phyloP scores from a whole-genome alignment of 2,113 vertebrate genomes.

The Panthera uncia region DNA sequence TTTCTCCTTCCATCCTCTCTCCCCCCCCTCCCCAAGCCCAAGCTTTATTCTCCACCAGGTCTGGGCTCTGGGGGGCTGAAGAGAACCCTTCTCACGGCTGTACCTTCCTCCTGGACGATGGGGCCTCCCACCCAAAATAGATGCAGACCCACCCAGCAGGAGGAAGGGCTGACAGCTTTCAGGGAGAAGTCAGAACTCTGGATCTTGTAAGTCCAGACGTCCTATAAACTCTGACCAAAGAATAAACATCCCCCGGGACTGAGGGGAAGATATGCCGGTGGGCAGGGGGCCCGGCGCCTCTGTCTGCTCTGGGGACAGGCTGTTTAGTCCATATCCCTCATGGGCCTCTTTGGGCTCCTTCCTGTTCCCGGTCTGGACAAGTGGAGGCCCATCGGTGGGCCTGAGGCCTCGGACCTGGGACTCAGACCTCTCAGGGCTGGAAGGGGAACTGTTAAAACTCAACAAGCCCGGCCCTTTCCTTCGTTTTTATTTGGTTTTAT shows the following conservation, averaged over 20 bases:
- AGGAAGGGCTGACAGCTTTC: conserved; percentile 69
- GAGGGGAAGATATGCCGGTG: conserved; percentile 60
- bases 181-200: conserved; percentile 78
- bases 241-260: conserved; percentile 79
- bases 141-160: conserved; percentile 66
- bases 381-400: not conserved
- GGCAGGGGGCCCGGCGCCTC: conserved; percentile 26
- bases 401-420: not conserved
- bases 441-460: not conserved
- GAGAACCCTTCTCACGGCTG: not conserved
- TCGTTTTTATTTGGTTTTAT: not conserved
- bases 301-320: not conserved
- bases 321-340: conserved; percentile 66
- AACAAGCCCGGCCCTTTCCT: not conserved
- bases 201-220: conserved; percentile 81
- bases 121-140: conserved; percentile 59
- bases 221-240: conserved; percentile 77
- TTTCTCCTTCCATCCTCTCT: not conserved
- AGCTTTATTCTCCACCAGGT: not conserved
- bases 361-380: not conserved
- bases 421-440: not conserved
- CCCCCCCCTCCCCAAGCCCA: too few species aligned
- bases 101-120: not conserved
- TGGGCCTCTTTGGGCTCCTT: not conserved
- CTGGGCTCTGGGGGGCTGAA: not conserved